phyloP scores from a whole-genome alignment of 2,888 invertebrate genomes.

The Phasia obesa region DNA sequence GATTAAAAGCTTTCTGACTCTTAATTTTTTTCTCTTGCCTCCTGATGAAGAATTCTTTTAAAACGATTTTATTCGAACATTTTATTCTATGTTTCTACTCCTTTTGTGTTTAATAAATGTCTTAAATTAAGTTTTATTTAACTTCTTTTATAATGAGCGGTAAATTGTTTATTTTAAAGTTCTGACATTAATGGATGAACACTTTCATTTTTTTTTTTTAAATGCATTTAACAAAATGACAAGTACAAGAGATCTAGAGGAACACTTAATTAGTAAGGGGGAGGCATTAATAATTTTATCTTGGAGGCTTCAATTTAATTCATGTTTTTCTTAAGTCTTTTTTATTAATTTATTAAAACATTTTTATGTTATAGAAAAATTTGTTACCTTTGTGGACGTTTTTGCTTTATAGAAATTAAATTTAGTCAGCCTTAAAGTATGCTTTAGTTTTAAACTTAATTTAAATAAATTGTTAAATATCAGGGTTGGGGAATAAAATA shows the following conservation, averaged over 20 bases:
- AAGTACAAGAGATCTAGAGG: conserved; percentile 34
- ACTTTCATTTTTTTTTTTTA: conserved; percentile 29
- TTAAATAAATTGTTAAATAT: neutral
- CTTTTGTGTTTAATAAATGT: neutral
- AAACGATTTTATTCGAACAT: neutral
- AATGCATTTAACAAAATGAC: conserved; percentile 46
- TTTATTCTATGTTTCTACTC: conserved; percentile 6
- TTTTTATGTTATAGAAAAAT: neutral
- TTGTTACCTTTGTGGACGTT: conserved; percentile 59
- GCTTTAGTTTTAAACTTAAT: conserved; percentile 28
- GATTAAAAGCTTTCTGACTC: too few species aligned
- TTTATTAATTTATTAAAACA: neutral
- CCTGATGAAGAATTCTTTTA: neutral
- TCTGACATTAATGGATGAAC: conserved; percentile 35
- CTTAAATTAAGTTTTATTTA: neutral
- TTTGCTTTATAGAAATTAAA: conserved; percentile 10
- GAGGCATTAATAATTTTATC: conserved; percentile 35
- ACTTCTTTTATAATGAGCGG: neutral
- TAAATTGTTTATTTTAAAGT: conserved; percentile 17
- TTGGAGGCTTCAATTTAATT: conserved; percentile 45
- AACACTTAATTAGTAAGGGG: conserved; percentile 28
- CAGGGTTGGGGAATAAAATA: neutral
- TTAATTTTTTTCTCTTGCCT: neutral
- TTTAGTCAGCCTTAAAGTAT: conserved; percentile 61
- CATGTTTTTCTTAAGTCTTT: conserved; percentile 24